phyloP scores from a whole-genome alignment of 2,888 invertebrate genomes.

The Lamellibrachia columna region DNA sequence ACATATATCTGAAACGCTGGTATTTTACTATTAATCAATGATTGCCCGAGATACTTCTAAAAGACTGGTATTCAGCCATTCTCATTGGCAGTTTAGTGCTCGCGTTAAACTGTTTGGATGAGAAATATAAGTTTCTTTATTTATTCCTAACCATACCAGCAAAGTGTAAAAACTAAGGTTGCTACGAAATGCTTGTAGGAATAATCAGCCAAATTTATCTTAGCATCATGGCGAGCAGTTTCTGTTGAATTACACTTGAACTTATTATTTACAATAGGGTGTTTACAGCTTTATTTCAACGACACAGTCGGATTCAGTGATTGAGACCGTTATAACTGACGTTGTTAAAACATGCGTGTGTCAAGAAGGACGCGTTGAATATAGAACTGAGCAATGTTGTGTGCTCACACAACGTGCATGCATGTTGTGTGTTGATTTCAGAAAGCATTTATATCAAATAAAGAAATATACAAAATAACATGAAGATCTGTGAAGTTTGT shows the following conservation, averaged over 20 bases:
- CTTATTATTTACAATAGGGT: background rate
- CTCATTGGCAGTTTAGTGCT: background rate
- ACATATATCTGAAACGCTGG: background rate
- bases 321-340: background rate
- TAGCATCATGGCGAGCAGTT: background rate
- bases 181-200: background rate
- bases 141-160: background rate
- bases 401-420: background rate
- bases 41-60: background rate
- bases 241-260: background rate
- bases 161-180: background rate
- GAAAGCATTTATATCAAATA: constrained; percentile 5
- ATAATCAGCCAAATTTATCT: background rate
- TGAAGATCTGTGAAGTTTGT: background rate
- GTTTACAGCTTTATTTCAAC: background rate
- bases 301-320: background rate
- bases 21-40: background rate
- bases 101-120: background rate
- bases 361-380: background rate
- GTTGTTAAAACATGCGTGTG: background rate
- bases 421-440: background rate
- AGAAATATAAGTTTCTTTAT: background rate
- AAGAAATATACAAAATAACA: constrained; percentile 10
- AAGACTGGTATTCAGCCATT: constrained; percentile 1
- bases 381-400: background rate